Percentiles rank a stretch among this genome's conserved stretches.
phyloP scores from a whole-genome alignment of 2,888 invertebrate genomes.

The Mesoligia furuncula region DNA sequence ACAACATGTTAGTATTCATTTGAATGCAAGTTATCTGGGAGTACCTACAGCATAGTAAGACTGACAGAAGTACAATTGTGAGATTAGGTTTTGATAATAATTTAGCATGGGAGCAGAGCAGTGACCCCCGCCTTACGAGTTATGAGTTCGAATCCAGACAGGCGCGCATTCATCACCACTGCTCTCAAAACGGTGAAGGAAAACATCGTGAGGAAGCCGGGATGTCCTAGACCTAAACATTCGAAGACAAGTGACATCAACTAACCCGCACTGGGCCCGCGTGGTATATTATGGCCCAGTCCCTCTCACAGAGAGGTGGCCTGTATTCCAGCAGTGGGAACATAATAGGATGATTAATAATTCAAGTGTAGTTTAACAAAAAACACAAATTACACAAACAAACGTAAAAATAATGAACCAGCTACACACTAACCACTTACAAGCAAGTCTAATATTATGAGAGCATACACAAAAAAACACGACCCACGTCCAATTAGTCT shows the following conservation, averaged over 20 bases:
- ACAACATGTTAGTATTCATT: not conserved
- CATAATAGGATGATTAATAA: not conserved
- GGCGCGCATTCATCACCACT: too few relatives aligned
- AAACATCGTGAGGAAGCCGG: too few relatives aligned
- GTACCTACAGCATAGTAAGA: not conserved
- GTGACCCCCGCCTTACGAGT: too few relatives aligned
- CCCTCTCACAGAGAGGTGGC: too few relatives aligned
- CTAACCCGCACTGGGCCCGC: too few relatives aligned
- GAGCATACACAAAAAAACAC: slow-evolving; percentile 61
- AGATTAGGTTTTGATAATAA: not conserved
- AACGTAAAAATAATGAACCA: slow-evolving; percentile 2
- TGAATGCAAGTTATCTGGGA: not conserved
- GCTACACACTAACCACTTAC: slow-evolving; percentile 2
- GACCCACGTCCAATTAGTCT: slow-evolving; percentile 71
- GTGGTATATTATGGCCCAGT: too few relatives aligned
- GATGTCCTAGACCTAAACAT: too few relatives aligned
- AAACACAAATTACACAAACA: not conserved
- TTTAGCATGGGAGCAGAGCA: too few relatives aligned
- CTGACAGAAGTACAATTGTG: not conserved
- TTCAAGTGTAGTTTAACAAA: not conserved
- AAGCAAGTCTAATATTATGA: slow-evolving; percentile 27
- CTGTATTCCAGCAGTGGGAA: too few relatives aligned
- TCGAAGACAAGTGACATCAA: too few relatives aligned
- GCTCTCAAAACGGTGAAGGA: too few relatives aligned
- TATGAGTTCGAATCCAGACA: too few relatives aligned